Evolutionary conservation across 2,113 vertebrate species (phyloP), one percentile per base, ranked within the genome.

Genomic region (Blennius ocellaris): DNA sequence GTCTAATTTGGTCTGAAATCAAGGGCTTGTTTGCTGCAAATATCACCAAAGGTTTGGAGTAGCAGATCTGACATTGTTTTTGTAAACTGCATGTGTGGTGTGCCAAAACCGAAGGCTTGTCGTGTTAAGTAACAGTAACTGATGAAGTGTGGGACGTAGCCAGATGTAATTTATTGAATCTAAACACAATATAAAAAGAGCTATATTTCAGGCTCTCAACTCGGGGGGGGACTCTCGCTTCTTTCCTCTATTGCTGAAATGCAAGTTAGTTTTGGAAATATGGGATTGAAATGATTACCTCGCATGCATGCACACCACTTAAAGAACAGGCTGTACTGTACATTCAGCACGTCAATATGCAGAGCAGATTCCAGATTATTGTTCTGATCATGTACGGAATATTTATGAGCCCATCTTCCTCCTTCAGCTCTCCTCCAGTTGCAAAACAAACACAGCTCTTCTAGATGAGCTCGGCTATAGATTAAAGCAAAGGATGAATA

Each of bases 401-500:
- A 65, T 83, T 88, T 74, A 78, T 73, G 80, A 84, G 76, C 48
- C n/a, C 48, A 37, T 66, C 76, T 53, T 69, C 62, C 58, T 85
- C 77, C 64, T 73, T n/a, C 56, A 77, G 67, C 69, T 62, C 55
- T 67, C 60, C 61, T 37, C 59, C 69, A 62, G 58, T 55, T 76
- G 70, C 52, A 83, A 86, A 82, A 85, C 73, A 82, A 86, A 79
- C 69, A 64, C 16, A 0, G 50, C 54, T 66, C 70, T 39, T 73
- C 55, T 48, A 41, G 38, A 80, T 73, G 80, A 81, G 84, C 78
- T 82, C 77, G 52, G 74, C 80, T 81, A 78, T 86, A 81, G 81
- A 88, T 90, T 86, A 85, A 89, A 90, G 81, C 54, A 5, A 7
- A 1, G 40, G 30, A 77, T 89, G 74, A 86, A 88, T 87, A 85